These are phyloP conservation scores for Hermaeophaga mercurialis DNA, from an alignment of 2,888 invertebrate species.

Conservation along the genomic window DNA sequence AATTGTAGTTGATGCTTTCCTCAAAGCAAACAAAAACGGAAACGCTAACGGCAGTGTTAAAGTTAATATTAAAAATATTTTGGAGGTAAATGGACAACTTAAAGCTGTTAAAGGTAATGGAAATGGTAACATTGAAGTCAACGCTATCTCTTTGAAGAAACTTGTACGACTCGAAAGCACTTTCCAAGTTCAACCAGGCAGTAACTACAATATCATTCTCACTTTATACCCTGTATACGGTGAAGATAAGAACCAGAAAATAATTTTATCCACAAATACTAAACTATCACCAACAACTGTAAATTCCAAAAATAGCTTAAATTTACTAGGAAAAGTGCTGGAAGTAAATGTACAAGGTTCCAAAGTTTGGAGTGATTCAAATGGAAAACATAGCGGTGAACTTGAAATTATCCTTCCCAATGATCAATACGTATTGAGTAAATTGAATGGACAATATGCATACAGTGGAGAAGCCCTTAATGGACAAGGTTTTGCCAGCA, in stretches of 20 bases:
- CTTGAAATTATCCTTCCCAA: conserved; percentile 61
- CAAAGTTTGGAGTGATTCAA: conserved; percentile 54
- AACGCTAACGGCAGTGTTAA: conserved; percentile 62
- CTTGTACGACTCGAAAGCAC: conserved; percentile 68
- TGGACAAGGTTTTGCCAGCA: conserved; percentile 45
- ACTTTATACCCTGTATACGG: conserved; percentile 72
- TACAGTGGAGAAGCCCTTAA: conserved; percentile 45
- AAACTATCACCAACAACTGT: conserved; percentile 61
- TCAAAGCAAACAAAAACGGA: conserved; percentile 59
- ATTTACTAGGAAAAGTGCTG: conserved; percentile 59
- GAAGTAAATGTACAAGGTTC: conserved; percentile 59
- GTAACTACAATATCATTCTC: conserved; percentile 65
- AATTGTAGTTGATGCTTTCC: conserved; percentile 62
- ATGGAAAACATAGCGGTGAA: conserved; percentile 58
- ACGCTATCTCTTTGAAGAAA: conserved; percentile 65
- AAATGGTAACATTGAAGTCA: conserved; percentile 63
- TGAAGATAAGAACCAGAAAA: conserved; percentile 71
- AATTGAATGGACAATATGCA: conserved; percentile 51
- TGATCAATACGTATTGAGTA: conserved; percentile 57
- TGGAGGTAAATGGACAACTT: conserved; percentile 69
- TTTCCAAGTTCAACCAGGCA: conserved; percentile 65
- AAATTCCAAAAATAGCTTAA: conserved; percentile 64
- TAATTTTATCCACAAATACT: conserved; percentile 69
- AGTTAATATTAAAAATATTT: conserved; percentile 64
- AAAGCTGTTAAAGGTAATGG: conserved; percentile 69